A percentile compares a stretch with the other conserved stretches of the same genome.
phyloP scores from a whole-genome alignment of 2,888 invertebrate species.

The Priocnemis perturbator region DNA sequence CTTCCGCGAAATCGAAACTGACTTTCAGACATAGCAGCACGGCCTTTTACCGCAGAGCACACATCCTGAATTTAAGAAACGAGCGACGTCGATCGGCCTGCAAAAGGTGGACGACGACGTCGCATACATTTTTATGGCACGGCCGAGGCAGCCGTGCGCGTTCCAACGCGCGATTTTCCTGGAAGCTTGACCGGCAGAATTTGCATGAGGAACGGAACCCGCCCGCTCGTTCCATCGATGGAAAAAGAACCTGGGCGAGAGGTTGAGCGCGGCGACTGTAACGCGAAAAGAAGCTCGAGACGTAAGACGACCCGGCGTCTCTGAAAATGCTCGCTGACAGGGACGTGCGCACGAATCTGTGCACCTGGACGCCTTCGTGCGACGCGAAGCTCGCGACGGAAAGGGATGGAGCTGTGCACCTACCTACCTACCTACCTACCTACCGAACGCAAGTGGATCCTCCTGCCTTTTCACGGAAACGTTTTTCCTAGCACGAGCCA shows the following conservation, averaged over 20 bases:
- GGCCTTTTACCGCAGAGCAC: conserved; percentile 12
- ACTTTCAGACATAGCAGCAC: conserved; percentile 24
- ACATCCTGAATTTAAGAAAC: conserved; percentile 53
- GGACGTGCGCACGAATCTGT: conserved; percentile 25
- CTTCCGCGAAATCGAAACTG: conserved; percentile 48
- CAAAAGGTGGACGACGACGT: conserved; percentile 28
- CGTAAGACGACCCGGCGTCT: conserved; percentile 49
- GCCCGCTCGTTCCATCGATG: conserved; percentile 29
- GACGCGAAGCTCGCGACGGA: too few species aligned
- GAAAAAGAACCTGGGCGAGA: conserved; percentile 30
- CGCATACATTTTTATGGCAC: conserved; percentile 49
- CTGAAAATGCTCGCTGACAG: conserved; percentile 35
- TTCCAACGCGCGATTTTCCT: conserved; percentile 52
- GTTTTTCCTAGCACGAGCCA: too few species aligned
- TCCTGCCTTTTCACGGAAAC: too few species aligned
- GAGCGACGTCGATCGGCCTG: conserved; percentile 28
- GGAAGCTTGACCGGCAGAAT: conserved; percentile 49
- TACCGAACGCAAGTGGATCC: too few species aligned
- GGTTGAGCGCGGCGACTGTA: conserved; percentile 36
- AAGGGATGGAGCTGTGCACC: too few species aligned
- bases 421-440: too few species aligned
- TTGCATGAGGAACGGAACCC: conserved; percentile 47
- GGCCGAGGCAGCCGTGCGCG: conserved; percentile 30
- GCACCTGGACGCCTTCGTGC: too few species aligned
- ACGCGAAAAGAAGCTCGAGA: conserved; percentile 38